Evolutionary conservation across 2,888 invertebrate genomes (phyloP).

Genomic region (Nomada lathburiana): DNA sequence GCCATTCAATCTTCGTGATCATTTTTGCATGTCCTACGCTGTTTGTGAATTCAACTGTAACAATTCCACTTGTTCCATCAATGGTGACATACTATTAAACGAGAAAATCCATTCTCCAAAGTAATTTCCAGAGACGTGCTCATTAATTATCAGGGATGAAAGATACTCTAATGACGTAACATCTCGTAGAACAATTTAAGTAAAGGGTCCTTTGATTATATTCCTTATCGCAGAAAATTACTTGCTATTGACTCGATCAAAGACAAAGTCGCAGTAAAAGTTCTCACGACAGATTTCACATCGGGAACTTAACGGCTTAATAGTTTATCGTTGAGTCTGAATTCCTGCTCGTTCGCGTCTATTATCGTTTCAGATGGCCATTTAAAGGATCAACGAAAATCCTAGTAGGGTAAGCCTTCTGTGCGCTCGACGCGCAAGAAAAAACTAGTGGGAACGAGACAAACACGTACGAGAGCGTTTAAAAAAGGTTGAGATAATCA

Average conservation of each 20-base stretch:
- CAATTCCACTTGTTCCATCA: no score
- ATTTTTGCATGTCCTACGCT: not conserved
- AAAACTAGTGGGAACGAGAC: not conserved
- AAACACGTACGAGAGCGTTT: slow-evolving; percentile 12
- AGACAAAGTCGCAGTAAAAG: not conserved
- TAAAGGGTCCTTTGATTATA: not conserved
- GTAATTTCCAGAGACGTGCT: no score
- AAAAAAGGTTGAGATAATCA: not conserved
- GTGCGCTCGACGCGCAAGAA: not conserved
- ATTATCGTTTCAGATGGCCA: slow-evolving; percentile 31
- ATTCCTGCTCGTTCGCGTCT: slow-evolving; percentile 33
- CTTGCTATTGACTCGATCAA: slow-evolving; percentile 13
- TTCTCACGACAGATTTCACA: slow-evolving; percentile 9
- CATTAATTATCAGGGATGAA: slow-evolving; percentile 1
- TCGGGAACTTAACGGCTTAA: slow-evolving; percentile 11
- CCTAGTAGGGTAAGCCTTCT: slow-evolving; percentile 10
- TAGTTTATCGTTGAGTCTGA: slow-evolving; percentile 41
- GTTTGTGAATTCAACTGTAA: not conserved
- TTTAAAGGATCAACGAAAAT: slow-evolving; percentile 36
- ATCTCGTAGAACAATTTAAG: not conserved
- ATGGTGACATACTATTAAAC: not conserved
- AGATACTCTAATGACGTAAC: not conserved
- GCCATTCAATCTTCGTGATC: not conserved
- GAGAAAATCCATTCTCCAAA: no score
- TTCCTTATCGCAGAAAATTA: slow-evolving; percentile 2